Percentiles rank a stretch among this genome's conserved stretches.
phyloP scores from a whole-genome alignment of 2,888 invertebrate genomes.

The Perithous albicinctus region DNA sequence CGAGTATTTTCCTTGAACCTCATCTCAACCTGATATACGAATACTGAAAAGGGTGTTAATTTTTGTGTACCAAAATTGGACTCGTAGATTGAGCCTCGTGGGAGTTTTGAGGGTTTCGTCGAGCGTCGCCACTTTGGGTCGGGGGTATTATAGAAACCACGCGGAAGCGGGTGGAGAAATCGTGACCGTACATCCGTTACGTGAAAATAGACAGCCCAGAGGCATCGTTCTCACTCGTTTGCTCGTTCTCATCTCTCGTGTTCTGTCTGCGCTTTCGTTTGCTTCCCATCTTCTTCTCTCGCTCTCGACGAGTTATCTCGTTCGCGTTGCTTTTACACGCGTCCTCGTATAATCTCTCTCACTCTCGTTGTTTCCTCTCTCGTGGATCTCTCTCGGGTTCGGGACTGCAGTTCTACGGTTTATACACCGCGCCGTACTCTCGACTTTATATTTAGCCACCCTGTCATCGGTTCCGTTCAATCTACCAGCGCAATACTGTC shows the following conservation, averaged over 20 bases:
- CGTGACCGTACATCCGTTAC: slow-evolving; percentile 72
- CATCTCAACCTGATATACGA: too few species aligned
- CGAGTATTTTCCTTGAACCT: too few species aligned
- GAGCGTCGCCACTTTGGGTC: slow-evolving; percentile 15
- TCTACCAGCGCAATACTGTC: slow-evolving; percentile 63
- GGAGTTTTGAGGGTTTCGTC: neutral
- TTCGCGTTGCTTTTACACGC: slow-evolving; percentile 58
- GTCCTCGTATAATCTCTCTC: slow-evolving; percentile 41
- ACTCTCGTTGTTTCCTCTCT: slow-evolving; percentile 20
- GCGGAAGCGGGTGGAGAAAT: slow-evolving; percentile 64
- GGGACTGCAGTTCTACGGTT: slow-evolving; percentile 50
- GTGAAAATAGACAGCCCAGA: slow-evolving; percentile 77
- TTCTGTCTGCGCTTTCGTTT: slow-evolving; percentile 40
- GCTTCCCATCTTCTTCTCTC: slow-evolving; percentile 28
- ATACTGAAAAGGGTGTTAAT: neutral
- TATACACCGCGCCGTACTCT: slow-evolving; percentile 28
- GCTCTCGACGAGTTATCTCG: slow-evolving; percentile 51
- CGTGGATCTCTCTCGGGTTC: slow-evolving; percentile 33
- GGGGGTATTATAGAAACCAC: slow-evolving; percentile 42
- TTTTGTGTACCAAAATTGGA: neutral
- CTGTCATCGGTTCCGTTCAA: slow-evolving; percentile 73
- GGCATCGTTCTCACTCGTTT: slow-evolving; percentile 51
- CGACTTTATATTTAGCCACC: slow-evolving; percentile 75
- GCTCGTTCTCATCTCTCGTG: slow-evolving; percentile 24
- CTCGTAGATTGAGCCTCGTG: neutral